Evolutionary conservation across 2,113 vertebrate genomes (phyloP).

Genomic region (Marmota flaviventris): DNA sequence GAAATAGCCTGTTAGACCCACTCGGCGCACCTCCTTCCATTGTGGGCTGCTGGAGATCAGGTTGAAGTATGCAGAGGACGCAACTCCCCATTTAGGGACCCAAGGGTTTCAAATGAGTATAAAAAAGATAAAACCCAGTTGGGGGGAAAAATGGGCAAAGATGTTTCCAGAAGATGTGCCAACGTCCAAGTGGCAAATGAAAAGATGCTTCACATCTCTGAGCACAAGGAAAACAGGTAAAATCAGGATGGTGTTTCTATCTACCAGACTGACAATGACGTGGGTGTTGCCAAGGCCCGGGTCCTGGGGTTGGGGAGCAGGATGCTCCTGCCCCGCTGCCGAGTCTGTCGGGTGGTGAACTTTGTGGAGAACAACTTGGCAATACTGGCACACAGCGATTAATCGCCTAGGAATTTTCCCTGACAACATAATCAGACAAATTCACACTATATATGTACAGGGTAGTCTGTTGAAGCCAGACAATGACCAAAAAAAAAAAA

Average conservation of each 20-base stretch:
- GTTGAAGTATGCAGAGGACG: not conserved
- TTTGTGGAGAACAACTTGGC: not conserved
- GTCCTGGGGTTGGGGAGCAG: fast-evolving
- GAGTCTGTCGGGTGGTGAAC: fast-evolving
- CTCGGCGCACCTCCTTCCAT: not conserved
- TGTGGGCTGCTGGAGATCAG: too few species aligned
- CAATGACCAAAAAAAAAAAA: too few species aligned
- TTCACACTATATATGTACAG: not conserved
- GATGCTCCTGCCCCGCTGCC: fast-evolving
- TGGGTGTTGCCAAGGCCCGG: fast-evolving
- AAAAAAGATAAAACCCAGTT: not conserved
- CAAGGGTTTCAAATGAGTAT: not conserved
- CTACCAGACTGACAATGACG: fast-evolving
- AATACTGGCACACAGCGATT: fast-evolving
- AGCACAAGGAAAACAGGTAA: not conserved
- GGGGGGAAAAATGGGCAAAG: not conserved
- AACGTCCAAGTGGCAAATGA: not conserved
- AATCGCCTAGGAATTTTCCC: not conserved
- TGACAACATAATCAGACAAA: not conserved
- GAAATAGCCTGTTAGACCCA: fast-evolving
- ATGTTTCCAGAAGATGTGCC: not conserved
- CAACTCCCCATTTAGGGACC: not conserved
- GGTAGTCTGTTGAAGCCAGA: not conserved
- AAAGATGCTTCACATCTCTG: not conserved
- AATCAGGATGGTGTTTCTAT: fast-evolving